A percentile compares a stretch with the other conserved stretches of the same genome.
Conservation (phyloP, 2,113 vertebrate genomes). For the Oreocharis arfaki region DNA sequence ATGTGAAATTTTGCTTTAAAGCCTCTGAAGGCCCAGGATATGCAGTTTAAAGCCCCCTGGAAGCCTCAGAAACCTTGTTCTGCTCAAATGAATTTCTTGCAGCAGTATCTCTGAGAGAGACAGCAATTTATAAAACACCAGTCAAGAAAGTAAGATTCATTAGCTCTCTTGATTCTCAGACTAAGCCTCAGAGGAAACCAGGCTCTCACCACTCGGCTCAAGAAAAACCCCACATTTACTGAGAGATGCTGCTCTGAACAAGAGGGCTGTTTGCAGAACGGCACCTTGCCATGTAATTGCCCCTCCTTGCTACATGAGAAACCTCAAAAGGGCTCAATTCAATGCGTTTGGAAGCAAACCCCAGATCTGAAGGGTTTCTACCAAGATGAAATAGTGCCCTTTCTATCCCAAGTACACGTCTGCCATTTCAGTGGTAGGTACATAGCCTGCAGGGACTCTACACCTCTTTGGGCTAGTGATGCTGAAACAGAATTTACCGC, state of each 20-base stretch:
- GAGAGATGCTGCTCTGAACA: not conserved
- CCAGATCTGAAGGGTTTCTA: not conserved
- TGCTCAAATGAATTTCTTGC: slow-evolving; percentile 2
- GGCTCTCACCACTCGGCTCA: not conserved
- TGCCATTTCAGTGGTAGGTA: not conserved
- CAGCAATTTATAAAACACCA: not conserved
- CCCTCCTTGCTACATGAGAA: not conserved
- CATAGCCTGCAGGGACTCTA: not conserved
- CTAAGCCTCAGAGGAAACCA: not conserved
- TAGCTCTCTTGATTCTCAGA: slow-evolving; percentile 1
- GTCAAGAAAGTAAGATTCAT: slow-evolving; percentile 21
- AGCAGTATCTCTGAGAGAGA: not conserved
- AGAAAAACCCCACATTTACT: not conserved
- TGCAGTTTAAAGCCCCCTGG: not conserved
- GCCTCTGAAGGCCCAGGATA: not conserved
- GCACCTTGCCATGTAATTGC: not conserved
- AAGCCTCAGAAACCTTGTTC: slow-evolving; percentile 18
- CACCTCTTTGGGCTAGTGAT: not conserved
- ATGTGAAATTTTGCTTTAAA: slow-evolving; percentile 3
- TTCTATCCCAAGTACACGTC: not conserved
- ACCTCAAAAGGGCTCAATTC: not conserved
- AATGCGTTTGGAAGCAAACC: not conserved
- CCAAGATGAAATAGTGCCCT: not conserved
- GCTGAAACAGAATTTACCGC: not conserved
- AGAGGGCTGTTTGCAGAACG: not conserved